Evolutionary conservation across 1,140 invertebrate species (phyloP).

Genomic region (Halesus radiatus): DNA sequence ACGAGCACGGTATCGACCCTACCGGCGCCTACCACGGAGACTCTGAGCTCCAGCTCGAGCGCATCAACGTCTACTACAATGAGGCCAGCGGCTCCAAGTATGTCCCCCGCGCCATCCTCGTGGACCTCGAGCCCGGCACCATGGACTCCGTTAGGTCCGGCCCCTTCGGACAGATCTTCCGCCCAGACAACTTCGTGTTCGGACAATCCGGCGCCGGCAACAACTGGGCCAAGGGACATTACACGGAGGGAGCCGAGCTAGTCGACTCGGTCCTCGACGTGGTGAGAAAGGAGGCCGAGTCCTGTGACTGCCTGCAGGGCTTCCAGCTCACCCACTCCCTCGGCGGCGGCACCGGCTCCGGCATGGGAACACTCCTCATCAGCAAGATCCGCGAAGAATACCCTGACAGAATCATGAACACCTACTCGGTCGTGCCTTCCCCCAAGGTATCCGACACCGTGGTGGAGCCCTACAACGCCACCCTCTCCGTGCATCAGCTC

Average conservation of each 20-base stretch:
- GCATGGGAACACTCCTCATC: conserved; percentile 84
- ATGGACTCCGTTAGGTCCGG: conserved; percentile 94
- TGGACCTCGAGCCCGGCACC: conserved; percentile 94
- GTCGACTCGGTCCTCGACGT: conserved; percentile 87
- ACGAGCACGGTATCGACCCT: conserved; percentile 88
- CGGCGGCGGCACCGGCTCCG: conserved; percentile 85
- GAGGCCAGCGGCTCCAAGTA: conserved; percentile 89
- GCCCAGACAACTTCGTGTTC: conserved; percentile 93
- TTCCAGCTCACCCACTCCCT: conserved; percentile 85
- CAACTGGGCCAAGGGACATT: conserved; percentile 94
- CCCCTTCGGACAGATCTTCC: conserved; percentile 86
- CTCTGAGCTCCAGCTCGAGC: conserved; percentile 84
- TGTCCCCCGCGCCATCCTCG: conserved; percentile 90
- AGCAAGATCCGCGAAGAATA: conserved; percentile 85
- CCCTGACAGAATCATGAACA: conserved; percentile 90
- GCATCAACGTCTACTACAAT: conserved; percentile 91
- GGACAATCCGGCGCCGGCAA: conserved; percentile 84
- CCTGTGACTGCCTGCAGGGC: conserved; percentile 81
- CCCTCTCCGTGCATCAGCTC: conserved; percentile 83
- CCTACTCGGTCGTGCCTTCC: conserved; percentile 86
- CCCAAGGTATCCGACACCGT: conserved; percentile 84
- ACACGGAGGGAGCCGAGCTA: conserved; percentile 84
- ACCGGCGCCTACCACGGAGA: conserved; percentile 85
- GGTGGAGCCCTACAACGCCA: conserved; percentile 85
- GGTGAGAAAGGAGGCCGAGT: conserved; percentile 85